phyloP scores from a whole-genome alignment of 2,888 invertebrate species.

The Encarsia formosa region DNA sequence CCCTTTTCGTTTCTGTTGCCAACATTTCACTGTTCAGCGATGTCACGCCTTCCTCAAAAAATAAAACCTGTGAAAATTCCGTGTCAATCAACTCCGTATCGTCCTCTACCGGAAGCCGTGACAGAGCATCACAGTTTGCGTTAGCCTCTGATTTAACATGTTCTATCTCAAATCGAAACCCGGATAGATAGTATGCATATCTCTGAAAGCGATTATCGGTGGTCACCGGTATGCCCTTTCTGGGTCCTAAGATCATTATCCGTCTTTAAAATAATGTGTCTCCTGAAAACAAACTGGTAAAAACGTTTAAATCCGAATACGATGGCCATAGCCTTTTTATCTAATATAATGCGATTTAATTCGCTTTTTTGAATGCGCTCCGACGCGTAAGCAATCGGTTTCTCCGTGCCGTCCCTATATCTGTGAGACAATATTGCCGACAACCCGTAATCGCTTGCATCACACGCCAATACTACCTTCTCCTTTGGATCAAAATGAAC shows the following conservation, averaged over 20 bases:
- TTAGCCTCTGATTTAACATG: constrained; percentile 21
- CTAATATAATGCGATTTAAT: constrained; percentile 20
- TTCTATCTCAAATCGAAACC: constrained; percentile 24
- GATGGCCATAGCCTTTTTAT: constrained; percentile 28
- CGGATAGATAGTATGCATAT: constrained; percentile 25
- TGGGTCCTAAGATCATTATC: constrained; percentile 22
- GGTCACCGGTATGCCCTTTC: no score
- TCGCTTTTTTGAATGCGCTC: constrained; percentile 12
- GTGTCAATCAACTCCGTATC: neutral
- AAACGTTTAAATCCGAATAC: constrained; percentile 28
- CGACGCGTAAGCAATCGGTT: constrained; percentile 3
- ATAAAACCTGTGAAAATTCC: constrained; percentile 7
- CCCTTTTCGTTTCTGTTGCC: constrained; percentile 1
- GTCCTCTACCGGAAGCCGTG: constrained; percentile 2
- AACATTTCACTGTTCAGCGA: constrained; percentile 4
- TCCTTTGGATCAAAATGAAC: constrained; percentile 7
- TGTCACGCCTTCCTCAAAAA: constrained; percentile 11
- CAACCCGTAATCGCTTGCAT: constrained; percentile 5
- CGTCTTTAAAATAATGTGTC: constrained; percentile 22
- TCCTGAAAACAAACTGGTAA: no score
- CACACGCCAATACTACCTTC: neutral
- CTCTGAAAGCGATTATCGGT: constrained; percentile 21
- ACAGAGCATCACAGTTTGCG: constrained; percentile 11
- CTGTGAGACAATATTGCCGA: constrained; percentile 6
- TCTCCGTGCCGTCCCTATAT: constrained; percentile 1